phyloP scores from a whole-genome alignment of 2,888 invertebrate genomes.

The Melanotus villosus region DNA sequence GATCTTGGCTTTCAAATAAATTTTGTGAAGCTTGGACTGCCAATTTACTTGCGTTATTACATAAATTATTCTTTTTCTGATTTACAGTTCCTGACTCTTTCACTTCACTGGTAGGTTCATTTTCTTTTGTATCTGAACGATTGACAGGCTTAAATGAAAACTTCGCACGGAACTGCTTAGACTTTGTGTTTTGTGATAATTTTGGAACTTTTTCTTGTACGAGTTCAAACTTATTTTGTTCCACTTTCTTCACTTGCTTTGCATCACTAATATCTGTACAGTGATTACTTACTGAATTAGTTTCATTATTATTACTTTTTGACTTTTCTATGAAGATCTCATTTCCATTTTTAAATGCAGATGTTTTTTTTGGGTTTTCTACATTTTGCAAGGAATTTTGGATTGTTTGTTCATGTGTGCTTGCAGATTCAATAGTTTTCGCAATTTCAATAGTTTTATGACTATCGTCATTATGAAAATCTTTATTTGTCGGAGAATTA shows the following conservation, averaged over 20 bases:
- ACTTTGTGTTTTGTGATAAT: not conserved
- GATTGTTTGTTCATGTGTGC: too few relatives aligned
- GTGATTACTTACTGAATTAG: not conserved
- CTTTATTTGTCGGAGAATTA: too few relatives aligned
- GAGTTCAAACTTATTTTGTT: not conserved
- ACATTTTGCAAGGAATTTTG: too few relatives aligned
- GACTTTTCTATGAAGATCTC: not conserved
- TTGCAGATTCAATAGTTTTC: not conserved
- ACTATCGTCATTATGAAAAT: too few relatives aligned
- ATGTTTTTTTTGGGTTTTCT: not conserved
- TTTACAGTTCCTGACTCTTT: not conserved
- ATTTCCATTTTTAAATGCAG: not conserved
- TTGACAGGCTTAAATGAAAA: slow-evolving; percentile 35
- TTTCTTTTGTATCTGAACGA: not conserved
- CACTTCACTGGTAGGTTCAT: not conserved
- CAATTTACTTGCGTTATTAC: not conserved
- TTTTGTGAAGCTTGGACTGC: not conserved
- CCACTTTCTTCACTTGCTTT: not conserved
- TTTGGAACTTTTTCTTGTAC: not conserved
- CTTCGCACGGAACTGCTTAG: not conserved
- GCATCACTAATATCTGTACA: too few relatives aligned
- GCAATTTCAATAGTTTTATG: not conserved
- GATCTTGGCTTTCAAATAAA: slow-evolving; percentile 68
- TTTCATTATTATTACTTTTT: not conserved
- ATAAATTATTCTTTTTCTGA: slow-evolving; percentile 57